These are phyloP conservation scores for Esperia sulphurella DNA, from an alignment of 2,888 invertebrate species.

Conservation along the genomic window DNA sequence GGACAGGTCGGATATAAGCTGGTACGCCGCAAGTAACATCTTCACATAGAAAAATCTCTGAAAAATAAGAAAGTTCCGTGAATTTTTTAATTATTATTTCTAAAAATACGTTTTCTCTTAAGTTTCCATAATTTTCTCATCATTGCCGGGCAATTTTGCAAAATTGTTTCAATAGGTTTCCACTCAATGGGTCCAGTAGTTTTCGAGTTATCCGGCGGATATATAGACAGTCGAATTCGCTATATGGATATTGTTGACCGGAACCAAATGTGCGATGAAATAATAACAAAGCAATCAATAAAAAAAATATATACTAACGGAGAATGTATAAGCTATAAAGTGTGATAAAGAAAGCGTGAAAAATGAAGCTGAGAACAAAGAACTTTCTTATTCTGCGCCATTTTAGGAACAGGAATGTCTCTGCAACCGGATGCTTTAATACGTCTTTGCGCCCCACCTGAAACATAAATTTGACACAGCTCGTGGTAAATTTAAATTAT, in stretches of 20 bases:
- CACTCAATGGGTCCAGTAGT: too few species aligned
- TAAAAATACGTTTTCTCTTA: too few species aligned
- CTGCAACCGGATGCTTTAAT: conserved; percentile 90
- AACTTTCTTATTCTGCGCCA: conserved; percentile 91
- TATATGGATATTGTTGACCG: too few species aligned
- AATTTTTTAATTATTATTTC: too few species aligned
- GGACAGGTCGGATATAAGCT: conserved; percentile 62
- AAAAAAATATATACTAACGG: conserved; percentile 64
- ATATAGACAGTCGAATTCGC: too few species aligned
- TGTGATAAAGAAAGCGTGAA: conserved; percentile 86
- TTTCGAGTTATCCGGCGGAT: too few species aligned
- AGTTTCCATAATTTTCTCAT: too few species aligned
- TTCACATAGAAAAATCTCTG: conserved; percentile 77
- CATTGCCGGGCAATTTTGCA: too few species aligned
- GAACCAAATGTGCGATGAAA: too few species aligned
- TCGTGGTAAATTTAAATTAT: too few species aligned
- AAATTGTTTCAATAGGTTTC: too few species aligned
- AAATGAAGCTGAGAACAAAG: conserved; percentile 87
- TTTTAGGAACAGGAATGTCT: conserved; percentile 90
- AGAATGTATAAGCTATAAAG: conserved; percentile 86
- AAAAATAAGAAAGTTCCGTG: conserved; percentile 28
- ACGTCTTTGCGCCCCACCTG: conserved; percentile 87
- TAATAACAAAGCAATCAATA: too few species aligned
- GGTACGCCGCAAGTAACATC: conserved; percentile 59
- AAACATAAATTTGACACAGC: conserved; percentile 13